Evolutionary conservation across 2,797 vertebrate species (phyloP), one percentile per base, ranked within the genome.

Genomic region (Staurois parvus): DNA sequence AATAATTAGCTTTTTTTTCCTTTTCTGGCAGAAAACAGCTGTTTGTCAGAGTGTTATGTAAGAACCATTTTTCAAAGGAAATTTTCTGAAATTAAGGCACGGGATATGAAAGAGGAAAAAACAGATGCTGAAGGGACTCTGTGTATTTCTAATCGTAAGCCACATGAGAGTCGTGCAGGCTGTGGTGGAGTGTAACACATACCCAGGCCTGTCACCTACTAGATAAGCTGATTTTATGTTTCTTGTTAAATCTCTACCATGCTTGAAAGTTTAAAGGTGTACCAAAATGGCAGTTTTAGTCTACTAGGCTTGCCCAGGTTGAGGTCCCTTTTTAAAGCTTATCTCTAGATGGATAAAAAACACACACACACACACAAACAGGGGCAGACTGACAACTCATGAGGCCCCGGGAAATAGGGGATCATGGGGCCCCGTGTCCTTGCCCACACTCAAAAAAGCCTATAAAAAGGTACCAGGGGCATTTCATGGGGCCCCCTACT

Each of bases 1-100:
- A 87, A 87, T 87, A 87, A 87, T 87, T 87, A 87, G 32, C 76
- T 28, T 66, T 74, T 26, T 73, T 66, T 56, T 83, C 34, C 28
- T 66, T 77, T 79, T 79, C 80, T 87, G 85, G 75, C 85, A 79
- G 69, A 72, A 79, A 77, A 74, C 24, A 12, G 42, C 32, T 17
- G 48, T 86, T 83, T 83, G 85, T 86, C 85, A 66, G 45, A 67
- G 75, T 30, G 74, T 83, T 86, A 78, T 78, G 74, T 28, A 83
- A 79, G 62, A 66, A 42, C 11, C 81, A 83, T 87, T 83, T 74
- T 69, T 87, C 85, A 83, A 83, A 83, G 26, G 75, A 28, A 69
- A 83, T 45, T 79, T 87, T 75, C 76, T 83, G 24, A 79, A 83
- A 87, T 74, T 45, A 86, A 74, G 85, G 59, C 79, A 56, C 21